phyloP scores from a whole-genome alignment of 2,113 vertebrate species.

The Polypterus bichir region DNA sequence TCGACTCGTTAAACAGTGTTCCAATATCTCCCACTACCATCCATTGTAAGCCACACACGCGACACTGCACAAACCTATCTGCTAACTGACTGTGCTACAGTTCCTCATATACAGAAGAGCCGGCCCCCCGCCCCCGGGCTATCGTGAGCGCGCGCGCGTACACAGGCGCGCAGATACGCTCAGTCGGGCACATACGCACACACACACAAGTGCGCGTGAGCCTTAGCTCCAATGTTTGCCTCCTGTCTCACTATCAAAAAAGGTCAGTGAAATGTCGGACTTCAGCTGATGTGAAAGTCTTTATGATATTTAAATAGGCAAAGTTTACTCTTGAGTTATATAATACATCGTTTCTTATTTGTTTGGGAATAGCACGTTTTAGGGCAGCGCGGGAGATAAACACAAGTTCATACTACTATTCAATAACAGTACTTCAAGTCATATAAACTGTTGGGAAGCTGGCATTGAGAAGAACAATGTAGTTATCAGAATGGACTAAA shows the following conservation, averaged over 20 bases:
- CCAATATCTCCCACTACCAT: too few relatives aligned
- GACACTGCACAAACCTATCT: neutral
- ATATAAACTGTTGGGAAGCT: too few relatives aligned
- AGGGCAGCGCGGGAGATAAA: too few relatives aligned
- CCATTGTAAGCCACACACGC: too few relatives aligned
- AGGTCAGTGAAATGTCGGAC: too few relatives aligned
- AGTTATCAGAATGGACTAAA: too few relatives aligned
- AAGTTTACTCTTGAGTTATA: neutral
- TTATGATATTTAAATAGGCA: neutral
- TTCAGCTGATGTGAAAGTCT: neutral
- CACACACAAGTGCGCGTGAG: neutral
- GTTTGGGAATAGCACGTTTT: neutral
- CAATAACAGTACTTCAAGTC: too few relatives aligned
- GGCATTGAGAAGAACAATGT: too few relatives aligned
- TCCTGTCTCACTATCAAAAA: too few relatives aligned
- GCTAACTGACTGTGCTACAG: neutral
- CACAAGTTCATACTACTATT: too few relatives aligned
- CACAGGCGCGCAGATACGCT: neutral
- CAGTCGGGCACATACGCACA: neutral
- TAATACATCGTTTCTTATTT: neutral
- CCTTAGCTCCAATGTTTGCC: neutral
- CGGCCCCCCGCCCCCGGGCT: neutral
- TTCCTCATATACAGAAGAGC: neutral
- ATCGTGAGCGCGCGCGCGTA: neutral
- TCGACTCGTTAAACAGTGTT: neutral